phyloP scores from a whole-genome alignment of 1,140 invertebrate genomes.

The Meloidogyne hapla region DNA sequence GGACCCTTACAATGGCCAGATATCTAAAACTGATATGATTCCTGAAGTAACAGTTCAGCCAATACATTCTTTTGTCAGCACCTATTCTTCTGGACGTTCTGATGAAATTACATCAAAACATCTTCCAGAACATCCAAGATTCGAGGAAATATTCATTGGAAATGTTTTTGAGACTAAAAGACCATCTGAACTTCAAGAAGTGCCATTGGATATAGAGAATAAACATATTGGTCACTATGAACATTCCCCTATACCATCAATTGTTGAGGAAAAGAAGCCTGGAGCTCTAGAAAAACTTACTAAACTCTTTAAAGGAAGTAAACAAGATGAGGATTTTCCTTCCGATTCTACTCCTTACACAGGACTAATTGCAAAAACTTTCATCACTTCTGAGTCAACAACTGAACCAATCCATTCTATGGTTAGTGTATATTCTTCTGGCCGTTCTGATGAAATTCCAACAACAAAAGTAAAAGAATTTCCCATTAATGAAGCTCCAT shows the following conservation, averaged over 20 bases:
- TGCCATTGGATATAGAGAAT: background rate
- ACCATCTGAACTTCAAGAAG: background rate
- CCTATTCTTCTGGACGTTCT: background rate
- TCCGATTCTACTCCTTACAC: too few species aligned
- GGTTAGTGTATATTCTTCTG: conserved; percentile 36
- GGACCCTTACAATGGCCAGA: background rate
- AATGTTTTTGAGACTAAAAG: background rate
- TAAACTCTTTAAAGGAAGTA: background rate
- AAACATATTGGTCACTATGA: background rate
- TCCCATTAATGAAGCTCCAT: background rate
- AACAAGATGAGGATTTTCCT: too few species aligned
- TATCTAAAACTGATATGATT: background rate
- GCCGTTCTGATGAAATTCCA: conserved; percentile 13
- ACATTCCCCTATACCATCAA: background rate
- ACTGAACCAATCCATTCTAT: too few species aligned
- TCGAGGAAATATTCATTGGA: background rate
- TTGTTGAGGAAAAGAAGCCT: background rate
- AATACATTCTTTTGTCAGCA: background rate
- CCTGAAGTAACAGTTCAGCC: background rate
- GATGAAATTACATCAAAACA: background rate
- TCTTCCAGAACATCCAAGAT: background rate
- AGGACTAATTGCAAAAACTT: too few species aligned
- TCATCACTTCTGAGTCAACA: too few species aligned
- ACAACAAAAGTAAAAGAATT: background rate
- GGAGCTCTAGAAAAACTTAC: conserved; percentile 2